Evolutionary conservation across 1,140 invertebrate species (phyloP), one percentile per base, ranked within the genome.

Genomic region (Anastatus disparis): DNA sequence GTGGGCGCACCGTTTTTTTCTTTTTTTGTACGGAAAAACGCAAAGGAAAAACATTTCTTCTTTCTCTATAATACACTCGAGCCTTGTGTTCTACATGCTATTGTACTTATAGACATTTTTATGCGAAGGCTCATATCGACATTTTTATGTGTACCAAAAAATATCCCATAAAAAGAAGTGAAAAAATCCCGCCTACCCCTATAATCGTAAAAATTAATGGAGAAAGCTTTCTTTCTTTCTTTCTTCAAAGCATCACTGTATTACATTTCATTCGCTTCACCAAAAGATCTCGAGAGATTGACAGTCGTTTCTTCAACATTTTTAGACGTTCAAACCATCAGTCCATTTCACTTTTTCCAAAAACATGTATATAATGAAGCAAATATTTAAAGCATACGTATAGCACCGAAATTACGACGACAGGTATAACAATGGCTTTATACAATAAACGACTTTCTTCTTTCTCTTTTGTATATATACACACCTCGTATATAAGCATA

Each of bases 371-470:
- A 35, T 35, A 35, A 73, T 50, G 63, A 74, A 70, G 74, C 74
- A 80, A 80, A 79, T 79, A 81, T 80, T 79, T 77, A 77, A 27
- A 40, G 13, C 71, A 72, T 67, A 27, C 24, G 64, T 72, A 69
- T 68, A 61, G 64, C 59, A 48, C 26, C 63, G 29, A 48, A 26
- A 56, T 67, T 67, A 74, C 71, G 79, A 77, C 73, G 79, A 81
- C 79, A 81, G 77, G 66, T 56, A 55, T 24, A 64, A 79, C 76
- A 81, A 80, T 79, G 70, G 53, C n/a, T 35, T 38, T 22, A 35
- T 58, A 79, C 74, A 79, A 80, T 79, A 73, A 68, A 44, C 63
- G 63, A 76, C 77, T 79, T 76, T 77, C 77, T 38, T 24, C 55
- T 38, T 50, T 9, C 55, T 29, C 58, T 26, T 42, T 46, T 6